Base-by-base conservation (phyloP, 2,113 vertebrate genomes). In the Oreotragus oreotragus region DNA sequence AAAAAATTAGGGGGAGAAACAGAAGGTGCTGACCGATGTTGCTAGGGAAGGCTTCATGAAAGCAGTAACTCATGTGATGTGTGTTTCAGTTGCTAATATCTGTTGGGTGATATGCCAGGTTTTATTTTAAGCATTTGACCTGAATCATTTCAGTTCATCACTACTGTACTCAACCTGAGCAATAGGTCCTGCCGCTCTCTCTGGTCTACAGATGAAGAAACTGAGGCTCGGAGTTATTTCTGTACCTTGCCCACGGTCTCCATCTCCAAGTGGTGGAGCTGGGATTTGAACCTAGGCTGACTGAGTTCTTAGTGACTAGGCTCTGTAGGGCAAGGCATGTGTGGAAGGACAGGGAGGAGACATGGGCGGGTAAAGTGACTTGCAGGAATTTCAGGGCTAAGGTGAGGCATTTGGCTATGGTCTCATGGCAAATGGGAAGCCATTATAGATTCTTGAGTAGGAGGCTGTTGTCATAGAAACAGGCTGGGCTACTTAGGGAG, bases 1-100 rank as follows among this genome's bases (percentile, higher is more conserved):
- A 53, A 15, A 27, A 53, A 14, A n/a, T n/a, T 1, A 0, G 2
- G 11, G 10, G 7, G 33, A 2, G 33, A 36, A 25, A 55, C 33
- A 55, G 49, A 66, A 49, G 30, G 43, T n/a, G 14, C 21, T 89
- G 58, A 58, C n/a, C 28, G 14, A 2, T 85, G 2, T 81, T 36
- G 8, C 60, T 62, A 25, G 51, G 30, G 51, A 84, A 66, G 80
- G 14, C 39, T 57, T 79, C 33, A 0, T 47, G 43, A 19, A 94
- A 16, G 84, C 80, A 80, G 19, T 58, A 84, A 51, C 62, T n/a
- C 90, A 5, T 77, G 8, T 83, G 53, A 51, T 51, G 55, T 64
- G 2, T 49, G 14, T 92, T 53, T 87, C n/a, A 86, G 62, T 79
- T 81, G n/a, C 57, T 83, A 2, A n/a, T 49, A 33, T 64, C 33